A percentile compares a stretch with the other conserved stretches of the same genome.
Evolutionary conservation across 2,888 invertebrate genomes (phyloP).

Genomic region (Cheilosia soror): DNA sequence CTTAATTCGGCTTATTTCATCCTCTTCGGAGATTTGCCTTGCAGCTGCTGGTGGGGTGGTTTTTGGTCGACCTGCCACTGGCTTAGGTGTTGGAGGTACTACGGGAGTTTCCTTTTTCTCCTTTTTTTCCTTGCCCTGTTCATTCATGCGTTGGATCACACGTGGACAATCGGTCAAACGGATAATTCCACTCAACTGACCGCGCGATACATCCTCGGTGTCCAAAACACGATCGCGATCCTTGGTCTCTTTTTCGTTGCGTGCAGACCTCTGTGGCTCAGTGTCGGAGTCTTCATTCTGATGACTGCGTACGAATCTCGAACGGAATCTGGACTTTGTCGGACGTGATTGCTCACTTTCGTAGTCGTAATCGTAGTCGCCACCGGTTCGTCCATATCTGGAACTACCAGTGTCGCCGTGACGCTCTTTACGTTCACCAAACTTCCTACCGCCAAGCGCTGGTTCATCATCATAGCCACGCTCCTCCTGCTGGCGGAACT

Average conservation of each 20-base stretch:
- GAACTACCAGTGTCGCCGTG: constrained; percentile 83
- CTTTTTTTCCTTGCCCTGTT: constrained; percentile 90
- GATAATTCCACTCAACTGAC: constrained; percentile 94
- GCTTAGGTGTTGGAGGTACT: constrained; percentile 86
- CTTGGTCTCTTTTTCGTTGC: constrained; percentile 85
- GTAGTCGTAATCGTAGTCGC: constrained; percentile 89
- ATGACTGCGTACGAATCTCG: constrained; percentile 88
- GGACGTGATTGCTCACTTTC: constrained; percentile 87
- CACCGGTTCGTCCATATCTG: constrained; percentile 84
- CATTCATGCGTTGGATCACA: constrained; percentile 94
- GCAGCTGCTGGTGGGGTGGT: constrained; percentile 86
- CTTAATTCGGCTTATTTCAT: constrained; percentile 94
- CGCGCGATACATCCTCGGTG: constrained; percentile 94
- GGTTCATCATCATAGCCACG: constrained; percentile 90
- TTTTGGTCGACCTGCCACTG: constrained; percentile 84
- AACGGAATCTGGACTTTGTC: constrained; percentile 88
- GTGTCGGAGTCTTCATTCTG: constrained; percentile 92
- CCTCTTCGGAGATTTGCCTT: constrained; percentile 94
- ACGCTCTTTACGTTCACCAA: constrained; percentile 88
- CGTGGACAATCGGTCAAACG: constrained; percentile 94
- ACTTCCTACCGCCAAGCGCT: constrained; percentile 90
- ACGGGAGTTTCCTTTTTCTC: constrained; percentile 90
- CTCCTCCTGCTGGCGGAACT: constrained; percentile 94
- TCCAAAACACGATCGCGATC: constrained; percentile 91
- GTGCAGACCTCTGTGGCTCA: constrained; percentile 87